Percentiles rank a stretch among this genome's conserved stretches.
Conservation (phyloP, 30 jellyfish, hydroid and myxozoan species). For the Cassiopea andromeda region DNA sequence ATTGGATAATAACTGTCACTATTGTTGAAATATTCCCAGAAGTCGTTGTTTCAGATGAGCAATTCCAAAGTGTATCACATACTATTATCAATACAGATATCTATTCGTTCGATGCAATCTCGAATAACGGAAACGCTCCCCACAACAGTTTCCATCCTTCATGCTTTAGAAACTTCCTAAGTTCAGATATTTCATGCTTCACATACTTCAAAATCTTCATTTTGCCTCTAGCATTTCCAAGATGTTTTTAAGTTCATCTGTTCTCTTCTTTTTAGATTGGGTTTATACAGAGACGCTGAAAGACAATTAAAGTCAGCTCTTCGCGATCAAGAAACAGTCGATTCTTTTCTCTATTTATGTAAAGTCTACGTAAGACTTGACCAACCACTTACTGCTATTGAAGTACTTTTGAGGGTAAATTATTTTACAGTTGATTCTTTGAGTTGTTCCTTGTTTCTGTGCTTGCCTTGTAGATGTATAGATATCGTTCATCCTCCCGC, state of each 20-base stretch:
- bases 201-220: not conserved
- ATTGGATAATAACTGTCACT: too few relatives aligned
- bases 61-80: too few relatives aligned
- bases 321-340: conserved; percentile 95
- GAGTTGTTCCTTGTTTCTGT: not conserved
- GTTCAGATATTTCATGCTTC: too few relatives aligned
- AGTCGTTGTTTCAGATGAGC: too few relatives aligned
- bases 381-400: conserved; percentile 98
- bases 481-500: not conserved
- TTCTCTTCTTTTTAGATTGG: conserved; percentile 65
- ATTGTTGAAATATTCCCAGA: too few relatives aligned
- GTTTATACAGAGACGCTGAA: conserved; percentile 98
- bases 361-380: conserved; percentile 97
- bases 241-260: not conserved
- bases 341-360: conserved; percentile 87
- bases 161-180: too few relatives aligned
- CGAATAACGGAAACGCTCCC: too few relatives aligned
- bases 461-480: not conserved
- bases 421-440: too few relatives aligned
- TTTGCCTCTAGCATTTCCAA: not conserved
- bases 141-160: too few relatives aligned
- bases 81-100: too few relatives aligned
- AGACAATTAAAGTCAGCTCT: conserved; percentile 93
- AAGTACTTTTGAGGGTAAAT: conserved; percentile 85
- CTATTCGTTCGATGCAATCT: too few relatives aligned